These are phyloP conservation scores for Globia sparganii DNA, from an alignment of 2,888 invertebrate species.

Conservation along the genomic window DNA sequence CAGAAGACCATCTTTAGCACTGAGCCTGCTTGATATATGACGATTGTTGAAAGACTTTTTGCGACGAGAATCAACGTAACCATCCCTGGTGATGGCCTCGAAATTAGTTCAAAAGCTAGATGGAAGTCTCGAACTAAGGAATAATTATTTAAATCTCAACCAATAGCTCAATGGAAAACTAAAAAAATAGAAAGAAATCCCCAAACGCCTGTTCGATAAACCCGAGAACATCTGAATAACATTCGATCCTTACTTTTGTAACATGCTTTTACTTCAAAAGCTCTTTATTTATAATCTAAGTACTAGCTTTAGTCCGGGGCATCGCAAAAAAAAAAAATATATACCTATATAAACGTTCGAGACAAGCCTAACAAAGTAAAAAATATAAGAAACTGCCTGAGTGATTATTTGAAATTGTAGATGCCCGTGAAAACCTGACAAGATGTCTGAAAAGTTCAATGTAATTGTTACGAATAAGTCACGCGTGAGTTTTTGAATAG, in stretches of 20 bases:
- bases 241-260: constrained; percentile 20
- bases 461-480: constrained; percentile 24
- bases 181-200: constrained; percentile 15
- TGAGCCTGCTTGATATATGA: background rate
- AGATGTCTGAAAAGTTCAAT: background rate
- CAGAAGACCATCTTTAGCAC: background rate
- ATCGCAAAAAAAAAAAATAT: background rate
- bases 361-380: background rate
- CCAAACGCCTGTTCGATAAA: background rate
- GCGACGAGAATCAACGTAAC: background rate
- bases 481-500: constrained; percentile 28
- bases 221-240: constrained; percentile 3
- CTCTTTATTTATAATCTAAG: constrained; percentile 18
- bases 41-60: background rate
- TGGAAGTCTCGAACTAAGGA: background rate
- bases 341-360: background rate
- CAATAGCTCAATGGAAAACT: background rate
- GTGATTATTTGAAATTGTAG: background rate
- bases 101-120: constrained; percentile 4
- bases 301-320: background rate
- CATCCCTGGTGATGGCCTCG: background rate
- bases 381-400: background rate
- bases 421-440: background rate
- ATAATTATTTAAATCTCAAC: constrained; percentile 37
- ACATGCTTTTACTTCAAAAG: background rate